Base-by-base conservation (phyloP, 2,113 vertebrate genomes). In the Clinocottus analis region DNA sequence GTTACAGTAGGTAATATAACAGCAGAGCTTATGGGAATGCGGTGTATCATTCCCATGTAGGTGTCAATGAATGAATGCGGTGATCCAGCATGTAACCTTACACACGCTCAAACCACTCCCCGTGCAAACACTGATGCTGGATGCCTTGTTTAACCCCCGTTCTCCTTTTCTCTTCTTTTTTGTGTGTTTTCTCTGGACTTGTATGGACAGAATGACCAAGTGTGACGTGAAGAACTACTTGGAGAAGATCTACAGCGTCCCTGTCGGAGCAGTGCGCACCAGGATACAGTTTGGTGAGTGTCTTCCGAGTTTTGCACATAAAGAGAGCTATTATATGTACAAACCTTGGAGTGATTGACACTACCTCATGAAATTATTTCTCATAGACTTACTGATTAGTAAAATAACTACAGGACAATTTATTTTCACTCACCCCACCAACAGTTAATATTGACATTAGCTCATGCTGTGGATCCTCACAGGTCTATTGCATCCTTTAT, bases 271-370 rank as follows among this genome's bases (percentile, higher is more conserved):
- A 0, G 90, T 99, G 37, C 96, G 98, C 31, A 99, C 97, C 0
- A 94, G 98, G 87, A 97, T 99, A 78, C 98, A 99, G 91, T 95
- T 94, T 62, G 95, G 98, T 99, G 71, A 95, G 97, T 92, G 72
- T 75, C 13, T 19, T 25, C 37, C 55, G 25, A 56, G n/a, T 23
- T 56, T 72, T 80, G 67, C 62, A 72, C 60, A n/a, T 27, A 53
- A 29, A 78, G 45, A 64, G 43, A 25, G 27, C 33, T 35, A 12
- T 17, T 43, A 58, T 31, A 65, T 70, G 45, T 63, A 39, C 37
- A 75, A 45, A 74, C 65, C 45, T 35, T 66, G 25, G n/a, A 86
- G 55, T 33, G 5, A 23, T 65, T 78, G 55, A 25, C 8, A 35
- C 21, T 16, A 33, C 51, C 33, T 70, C 2, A 19, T 72, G 1